Evolutionary conservation across 2,113 vertebrate species (phyloP), one percentile per base, ranked within the genome.

Genomic region (Naja naja): DNA sequence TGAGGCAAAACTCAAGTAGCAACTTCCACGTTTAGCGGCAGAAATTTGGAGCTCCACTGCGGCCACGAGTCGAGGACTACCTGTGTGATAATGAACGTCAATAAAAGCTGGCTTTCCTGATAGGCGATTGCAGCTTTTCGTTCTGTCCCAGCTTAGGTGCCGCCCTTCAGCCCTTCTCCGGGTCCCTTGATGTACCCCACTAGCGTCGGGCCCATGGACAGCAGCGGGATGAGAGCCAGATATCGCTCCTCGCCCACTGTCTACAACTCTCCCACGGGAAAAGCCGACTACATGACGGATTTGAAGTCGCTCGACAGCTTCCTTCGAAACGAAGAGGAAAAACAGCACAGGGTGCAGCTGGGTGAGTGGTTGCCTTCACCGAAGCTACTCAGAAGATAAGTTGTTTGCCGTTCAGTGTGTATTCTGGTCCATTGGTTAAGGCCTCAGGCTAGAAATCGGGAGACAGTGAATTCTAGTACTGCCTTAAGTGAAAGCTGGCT

Each of bases 281-380:
- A 99, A 58, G 99, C 99, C 1, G 99, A 99, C 87, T 99, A 98
- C 20, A 99, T 99, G 94, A 98, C 98, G 3, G 98, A 99, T 94
- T 97, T 98, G 20, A 98, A 98, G 85, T 97, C 97, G 4, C 93
- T 99, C 93, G 98, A 98, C 92, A 97, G 94, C 93, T 99, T 99
- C 93, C 98, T 99, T 22, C 98, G 97, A 58, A 97, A 97, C 0
- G 99, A 99, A 94, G 99, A 99, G 92, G 99, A 99, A 97, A 99
- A 98, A 7, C 98, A 98, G 92, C 98, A 99, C 56, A 97, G 98
- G 87, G 98, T 98, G 45, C 99, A 99, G 0, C 95, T 99, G 1
- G 99, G 99, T 99, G 93, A 95, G 8, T 0, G 0, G 2, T 1
- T 27, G 5, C 49, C 49, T 2, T 74, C 69, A 18, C 2, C 5